Base-by-base conservation (phyloP, 1,140 invertebrate species). In the Bombus difficillimus region DNA sequence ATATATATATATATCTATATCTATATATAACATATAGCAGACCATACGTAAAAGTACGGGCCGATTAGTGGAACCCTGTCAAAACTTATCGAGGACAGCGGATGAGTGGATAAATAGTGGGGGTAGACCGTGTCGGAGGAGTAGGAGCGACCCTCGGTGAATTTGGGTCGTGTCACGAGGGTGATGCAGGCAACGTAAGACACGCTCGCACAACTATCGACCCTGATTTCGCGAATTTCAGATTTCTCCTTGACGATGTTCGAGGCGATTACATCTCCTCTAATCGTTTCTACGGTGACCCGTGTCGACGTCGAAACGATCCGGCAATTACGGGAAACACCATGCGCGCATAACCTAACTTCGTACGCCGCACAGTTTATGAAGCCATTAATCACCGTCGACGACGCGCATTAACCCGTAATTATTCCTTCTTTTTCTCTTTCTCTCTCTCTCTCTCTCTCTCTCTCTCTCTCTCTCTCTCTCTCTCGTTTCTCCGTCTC, bases 361-460 rank as follows among this genome's bases (percentile, higher is more conserved):
- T 81, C 37, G 84, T 86, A 68, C 73, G 32, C 43, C 47, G 71
- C 62, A 25, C 86, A 85, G 79, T 86, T 90, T 88, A 88, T 89
- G 86, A 83, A 83, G 75, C 71, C 88, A 87, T 90, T 90, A 90
- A 90, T 90, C 89, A 90, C 83, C 81, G 77, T 59, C 47, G 88
- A 81, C 84, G 81, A 83, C 88, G 76, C 81, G 81, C 81, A 82
- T 82, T 83, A 86, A 83, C 85, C 84, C 79, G 81, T 78, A 77
- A 83, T 83, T 83, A 83, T 83, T 83, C 73, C 71, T 76, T 59
- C 25, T 64, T 75, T 83, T 78, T 69, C n/a, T n/a, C n/a, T n/a
- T 0, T 57, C 28, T 72, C 12, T 22, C 9, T 28, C 8, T 47
- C 0, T 47, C 13, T 18, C 25, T 28, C 6, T 6, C 12, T 10